Conservation (phyloP, 2,888 invertebrate genomes). For the Nomada hirtipes region DNA sequence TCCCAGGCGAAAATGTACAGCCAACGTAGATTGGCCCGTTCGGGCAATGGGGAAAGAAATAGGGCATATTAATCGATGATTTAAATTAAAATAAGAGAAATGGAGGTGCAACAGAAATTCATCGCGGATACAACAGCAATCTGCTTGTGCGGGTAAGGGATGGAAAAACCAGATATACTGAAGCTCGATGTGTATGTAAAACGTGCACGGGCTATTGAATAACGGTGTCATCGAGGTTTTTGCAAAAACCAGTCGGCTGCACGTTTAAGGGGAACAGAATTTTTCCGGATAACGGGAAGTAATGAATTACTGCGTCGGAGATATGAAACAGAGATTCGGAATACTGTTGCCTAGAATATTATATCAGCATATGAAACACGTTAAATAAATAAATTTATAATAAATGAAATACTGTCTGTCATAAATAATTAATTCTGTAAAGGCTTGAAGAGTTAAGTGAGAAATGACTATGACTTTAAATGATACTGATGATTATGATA, state of each 20-base stretch:
- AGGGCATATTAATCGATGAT: too few relatives aligned
- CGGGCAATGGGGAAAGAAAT: conserved; percentile 27
- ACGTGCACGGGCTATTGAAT: conserved; percentile 11
- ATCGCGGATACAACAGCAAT: background rate
- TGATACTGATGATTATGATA: too few relatives aligned
- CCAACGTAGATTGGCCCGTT: background rate
- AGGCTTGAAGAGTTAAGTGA: too few relatives aligned
- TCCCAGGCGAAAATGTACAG: background rate
- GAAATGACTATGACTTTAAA: too few relatives aligned
- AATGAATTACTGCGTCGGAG: background rate
- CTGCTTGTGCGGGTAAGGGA: conserved; percentile 28
- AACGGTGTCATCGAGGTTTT: conserved; percentile 10
- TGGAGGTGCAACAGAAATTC: conserved; percentile 4
- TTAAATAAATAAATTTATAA: background rate
- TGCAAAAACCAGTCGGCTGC: background rate
- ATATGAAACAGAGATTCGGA: background rate
- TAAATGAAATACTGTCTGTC: too few relatives aligned
- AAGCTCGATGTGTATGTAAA: conserved; percentile 6
- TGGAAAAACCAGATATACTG: conserved; percentile 11
- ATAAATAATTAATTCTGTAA: too few relatives aligned
- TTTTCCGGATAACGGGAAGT: conserved; percentile 6
- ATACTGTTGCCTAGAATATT: too few relatives aligned
- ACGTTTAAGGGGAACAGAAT: background rate
- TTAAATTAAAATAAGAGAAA: background rate
- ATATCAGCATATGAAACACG: too few relatives aligned